phyloP scores from a whole-genome alignment of 2,113 vertebrate species.

The Antechinus stuartii region DNA sequence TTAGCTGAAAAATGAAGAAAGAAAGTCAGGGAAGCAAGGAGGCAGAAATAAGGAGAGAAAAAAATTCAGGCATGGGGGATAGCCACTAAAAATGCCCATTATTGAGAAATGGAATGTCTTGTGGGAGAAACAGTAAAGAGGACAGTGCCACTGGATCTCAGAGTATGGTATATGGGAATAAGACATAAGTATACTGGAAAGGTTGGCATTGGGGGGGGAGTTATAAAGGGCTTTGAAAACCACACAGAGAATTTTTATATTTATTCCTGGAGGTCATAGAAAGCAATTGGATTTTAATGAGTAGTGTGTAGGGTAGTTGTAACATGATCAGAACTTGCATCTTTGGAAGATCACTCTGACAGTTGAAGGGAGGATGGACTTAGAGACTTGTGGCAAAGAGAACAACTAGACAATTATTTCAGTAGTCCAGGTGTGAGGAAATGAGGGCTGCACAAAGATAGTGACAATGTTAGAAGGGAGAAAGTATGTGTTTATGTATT shows the following conservation, averaged over 20 bases:
- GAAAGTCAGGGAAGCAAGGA: background rate
- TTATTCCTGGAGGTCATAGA: background rate
- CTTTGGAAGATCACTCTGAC: background rate
- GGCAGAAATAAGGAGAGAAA: background rate
- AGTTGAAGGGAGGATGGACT: too few species aligned
- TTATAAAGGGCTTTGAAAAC: background rate
- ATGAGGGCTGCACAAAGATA: too few species aligned
- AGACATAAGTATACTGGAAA: background rate
- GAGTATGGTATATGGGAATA: background rate
- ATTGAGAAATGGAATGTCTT: background rate
- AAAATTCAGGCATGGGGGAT: background rate
- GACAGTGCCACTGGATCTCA: background rate
- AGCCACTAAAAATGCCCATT: background rate
- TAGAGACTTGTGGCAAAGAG: too few species aligned
- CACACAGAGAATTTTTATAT: background rate
- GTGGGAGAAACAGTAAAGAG: background rate
- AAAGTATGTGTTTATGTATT: too few species aligned
- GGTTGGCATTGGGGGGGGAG: background rate
- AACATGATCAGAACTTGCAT: background rate
- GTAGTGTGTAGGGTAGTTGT: background rate
- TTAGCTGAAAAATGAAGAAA: background rate
- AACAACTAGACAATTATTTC: too few species aligned
- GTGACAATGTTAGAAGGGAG: too few species aligned
- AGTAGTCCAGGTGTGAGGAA: too few species aligned
- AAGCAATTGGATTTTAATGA: background rate